Base-by-base conservation (phyloP, 2,797 vertebrate species). In the Thunnus albacares region DNA sequence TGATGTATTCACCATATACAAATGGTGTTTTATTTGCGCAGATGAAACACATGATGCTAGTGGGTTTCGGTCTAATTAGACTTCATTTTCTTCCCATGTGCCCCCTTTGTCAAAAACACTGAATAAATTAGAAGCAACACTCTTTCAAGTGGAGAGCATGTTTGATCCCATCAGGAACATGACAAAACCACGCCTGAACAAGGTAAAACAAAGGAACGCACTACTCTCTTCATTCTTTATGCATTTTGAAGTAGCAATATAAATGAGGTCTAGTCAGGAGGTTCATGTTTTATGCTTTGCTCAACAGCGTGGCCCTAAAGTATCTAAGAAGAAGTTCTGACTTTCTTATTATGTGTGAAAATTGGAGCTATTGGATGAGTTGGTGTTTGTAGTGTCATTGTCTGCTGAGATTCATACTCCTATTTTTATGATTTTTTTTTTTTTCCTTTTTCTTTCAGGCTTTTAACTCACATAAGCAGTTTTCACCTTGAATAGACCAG, bases 131-230 rank as follows among this genome's bases (percentile, higher is more conserved):
- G 62, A 52, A 56, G 43, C 62, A 18, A n/a, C 38, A 24, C 26
- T 49, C 63, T 80, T 77, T 71, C 26, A 63, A 61, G 53, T 71
- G 22, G 33, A 74, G 35, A 33, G 43, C 33, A 57, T 43, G 57
- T 81, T 71, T 81, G 66, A 79, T 81, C 51, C 62, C 57, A 79
- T 75, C 61, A 81, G 71, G 62, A 81, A 85, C 62, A 63, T 24
- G 74, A 73, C 58, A 59, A 66, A 58, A 61, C 66, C 51, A 58
- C 60, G 22, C 38, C 38, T 45, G 55, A 66, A 61, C 51, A 60
- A 22, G 60, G 56, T 47, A 38, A 72, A 61, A 71, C 52, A 61
- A 62, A 71, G 33, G 49, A 60, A 49, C 6, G 18, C 3, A 22
- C 47, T 49, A 8, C 22, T 64, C 14, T 51, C 61, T 55, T 38